Conservation (phyloP, 1,140 invertebrate species). For the Carposina sasakii region DNA sequence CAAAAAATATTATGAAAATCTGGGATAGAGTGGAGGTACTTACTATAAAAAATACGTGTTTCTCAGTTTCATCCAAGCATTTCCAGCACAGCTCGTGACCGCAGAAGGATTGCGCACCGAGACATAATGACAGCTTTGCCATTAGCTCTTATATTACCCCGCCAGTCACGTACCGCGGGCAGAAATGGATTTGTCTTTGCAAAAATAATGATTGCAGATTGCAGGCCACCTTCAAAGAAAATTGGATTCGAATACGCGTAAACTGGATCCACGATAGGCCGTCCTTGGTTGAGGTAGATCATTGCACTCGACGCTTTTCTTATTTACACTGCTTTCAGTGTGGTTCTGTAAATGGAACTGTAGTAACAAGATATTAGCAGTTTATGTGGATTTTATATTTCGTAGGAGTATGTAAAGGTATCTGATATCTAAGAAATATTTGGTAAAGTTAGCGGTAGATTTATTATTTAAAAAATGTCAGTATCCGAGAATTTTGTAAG, state of each 20-base stretch:
- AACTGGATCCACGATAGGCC: constrained; percentile 44
- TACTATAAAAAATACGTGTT: too few relatives aligned
- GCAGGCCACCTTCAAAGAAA: constrained; percentile 61
- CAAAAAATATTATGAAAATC: too few relatives aligned
- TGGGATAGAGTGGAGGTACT: too few relatives aligned
- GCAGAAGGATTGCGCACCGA: constrained; percentile 12
- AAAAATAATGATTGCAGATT: constrained; percentile 68
- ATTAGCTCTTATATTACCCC: constrained; percentile 62
- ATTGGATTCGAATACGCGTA: constrained; percentile 58
- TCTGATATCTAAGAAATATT: too few relatives aligned
- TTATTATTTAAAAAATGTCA: too few relatives aligned
- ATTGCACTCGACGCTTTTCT: constrained; percentile 14
- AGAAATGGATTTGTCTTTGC: constrained; percentile 69
- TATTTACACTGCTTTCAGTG: not conserved
- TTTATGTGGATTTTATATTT: too few relatives aligned
- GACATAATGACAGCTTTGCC: constrained; percentile 52
- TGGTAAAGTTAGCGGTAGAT: too few relatives aligned
- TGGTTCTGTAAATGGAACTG: too few relatives aligned
- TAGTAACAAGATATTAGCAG: too few relatives aligned
- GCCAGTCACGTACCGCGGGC: constrained; percentile 61
- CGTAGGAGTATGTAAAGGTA: too few relatives aligned
- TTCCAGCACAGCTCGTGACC: constrained; percentile 26
- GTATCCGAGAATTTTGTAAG: too few relatives aligned
- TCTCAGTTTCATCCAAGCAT: too few relatives aligned
- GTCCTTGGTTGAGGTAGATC: constrained; percentile 19